Percentiles rank a stretch among this genome's conserved stretches.
These are phyloP conservation scores for Apostichopus californicus DNA, from an alignment of 35 echinoderm and acorn worm genomes.

Conservation along the genomic window DNA sequence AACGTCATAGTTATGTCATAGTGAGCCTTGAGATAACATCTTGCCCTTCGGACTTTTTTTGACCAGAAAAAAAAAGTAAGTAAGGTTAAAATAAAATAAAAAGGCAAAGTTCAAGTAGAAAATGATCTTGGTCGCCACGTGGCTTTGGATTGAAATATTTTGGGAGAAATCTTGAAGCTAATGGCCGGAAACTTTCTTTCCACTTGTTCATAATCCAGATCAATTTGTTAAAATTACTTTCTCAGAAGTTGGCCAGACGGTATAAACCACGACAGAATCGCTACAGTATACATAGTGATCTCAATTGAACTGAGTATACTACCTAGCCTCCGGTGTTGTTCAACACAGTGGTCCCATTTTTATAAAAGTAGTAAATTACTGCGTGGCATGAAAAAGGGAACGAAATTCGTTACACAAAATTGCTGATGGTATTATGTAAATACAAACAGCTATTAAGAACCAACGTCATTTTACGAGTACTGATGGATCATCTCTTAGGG, in stretches of 20 bases:
- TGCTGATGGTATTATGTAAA: too few relatives aligned
- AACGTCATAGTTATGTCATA: neutral
- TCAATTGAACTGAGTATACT: too few relatives aligned
- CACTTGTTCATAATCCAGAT: constrained; percentile 16
- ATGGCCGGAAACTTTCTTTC: neutral
- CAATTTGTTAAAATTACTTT: constrained; percentile 45
- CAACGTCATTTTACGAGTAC: too few relatives aligned
- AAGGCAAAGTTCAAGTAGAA: constrained; percentile 22
- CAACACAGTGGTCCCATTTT: too few relatives aligned
- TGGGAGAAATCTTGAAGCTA: neutral
- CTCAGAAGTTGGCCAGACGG: neutral
- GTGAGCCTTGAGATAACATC: neutral
- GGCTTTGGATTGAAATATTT: neutral
- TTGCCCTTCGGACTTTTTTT: neutral
- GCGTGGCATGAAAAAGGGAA: too few relatives aligned
- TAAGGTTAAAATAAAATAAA: neutral
- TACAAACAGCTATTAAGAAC: too few relatives aligned
- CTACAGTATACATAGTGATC: too few relatives aligned
- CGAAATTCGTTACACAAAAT: too few relatives aligned
- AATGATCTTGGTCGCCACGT: neutral
- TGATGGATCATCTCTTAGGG: too few relatives aligned
- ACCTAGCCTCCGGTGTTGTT: too few relatives aligned
- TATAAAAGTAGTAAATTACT: too few relatives aligned
- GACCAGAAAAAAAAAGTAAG: neutral
- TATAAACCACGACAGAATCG: too few relatives aligned